These are phyloP conservation scores for Lutjanus argentimaculatus DNA, from an alignment of 2,797 vertebrate genomes.

Conservation along the genomic window DNA sequence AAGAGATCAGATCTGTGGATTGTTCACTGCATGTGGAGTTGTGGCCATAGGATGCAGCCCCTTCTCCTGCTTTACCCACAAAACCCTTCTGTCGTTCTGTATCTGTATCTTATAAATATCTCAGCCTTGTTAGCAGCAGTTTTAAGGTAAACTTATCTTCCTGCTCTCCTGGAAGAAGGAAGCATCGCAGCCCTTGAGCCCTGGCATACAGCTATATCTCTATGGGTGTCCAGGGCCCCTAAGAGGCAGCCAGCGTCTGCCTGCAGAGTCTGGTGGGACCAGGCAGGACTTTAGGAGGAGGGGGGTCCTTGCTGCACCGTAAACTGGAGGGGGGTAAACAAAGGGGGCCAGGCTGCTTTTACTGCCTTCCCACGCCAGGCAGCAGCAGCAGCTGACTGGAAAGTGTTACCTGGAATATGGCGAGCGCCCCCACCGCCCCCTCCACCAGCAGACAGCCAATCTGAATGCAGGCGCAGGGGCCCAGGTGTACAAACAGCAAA, in stretches of 20 bases:
- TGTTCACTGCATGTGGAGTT: neutral
- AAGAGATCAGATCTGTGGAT: neutral
- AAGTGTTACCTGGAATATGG: constrained; percentile 84
- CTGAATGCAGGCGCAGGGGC: constrained; percentile 69
- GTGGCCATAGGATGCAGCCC: neutral
- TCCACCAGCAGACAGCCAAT: constrained; percentile 74
- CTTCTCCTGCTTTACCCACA: neutral
- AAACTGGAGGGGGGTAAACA: constrained; percentile 82
- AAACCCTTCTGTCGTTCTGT: neutral
- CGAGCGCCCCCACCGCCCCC: constrained; percentile 27
- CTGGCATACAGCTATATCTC: neutral
- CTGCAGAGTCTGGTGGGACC: constrained; percentile 57
- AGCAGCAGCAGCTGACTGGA: constrained; percentile 80
- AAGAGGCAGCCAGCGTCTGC: constrained; percentile 50
- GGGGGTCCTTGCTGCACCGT: constrained; percentile 57
- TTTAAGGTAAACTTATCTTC: constrained; percentile 20
- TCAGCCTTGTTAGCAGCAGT: neutral
- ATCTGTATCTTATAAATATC: neutral
- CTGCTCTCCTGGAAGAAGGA: constrained; percentile 43
- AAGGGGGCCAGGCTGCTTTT: constrained; percentile 78
- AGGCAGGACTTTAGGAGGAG: constrained; percentile 41
- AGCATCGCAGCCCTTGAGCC: neutral
- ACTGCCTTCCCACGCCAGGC: constrained; percentile 87
- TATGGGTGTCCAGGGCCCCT: constrained; percentile 21
- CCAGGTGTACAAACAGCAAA: constrained; percentile 90